These are phyloP conservation scores for Antechinus stuartii DNA, from an alignment of 2,113 vertebrate species.

Conservation along the genomic window DNA sequence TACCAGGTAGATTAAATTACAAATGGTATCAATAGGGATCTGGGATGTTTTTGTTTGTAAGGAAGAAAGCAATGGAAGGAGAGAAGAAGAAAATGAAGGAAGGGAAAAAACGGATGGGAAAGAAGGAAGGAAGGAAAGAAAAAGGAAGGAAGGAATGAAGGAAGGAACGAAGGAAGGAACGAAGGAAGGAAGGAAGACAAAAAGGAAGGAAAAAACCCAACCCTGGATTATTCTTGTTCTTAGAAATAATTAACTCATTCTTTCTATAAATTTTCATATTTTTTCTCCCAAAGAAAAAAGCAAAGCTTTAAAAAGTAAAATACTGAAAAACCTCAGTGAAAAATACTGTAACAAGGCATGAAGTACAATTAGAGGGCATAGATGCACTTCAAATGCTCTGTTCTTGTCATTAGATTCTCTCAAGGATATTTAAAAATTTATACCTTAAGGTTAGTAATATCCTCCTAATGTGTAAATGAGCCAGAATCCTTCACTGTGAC, in stretches of 20 bases:
- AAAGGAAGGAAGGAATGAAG: neutral
- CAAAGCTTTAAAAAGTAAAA: neutral
- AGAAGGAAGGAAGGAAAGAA: neutral
- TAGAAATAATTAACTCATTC: neutral
- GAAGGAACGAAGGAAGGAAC: neutral
- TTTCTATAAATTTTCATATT: conserved; percentile 9
- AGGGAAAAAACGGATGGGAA: neutral
- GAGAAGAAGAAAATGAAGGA: neutral
- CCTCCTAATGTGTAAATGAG: conserved; percentile 41
- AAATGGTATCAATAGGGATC: neutral
- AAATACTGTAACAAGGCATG: conserved; percentile 18
- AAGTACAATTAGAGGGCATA: neutral
- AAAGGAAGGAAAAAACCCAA: neutral
- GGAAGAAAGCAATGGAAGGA: neutral
- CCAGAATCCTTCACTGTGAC: neutral
- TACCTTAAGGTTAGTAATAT: neutral
- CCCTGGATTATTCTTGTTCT: neutral
- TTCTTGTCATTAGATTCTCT: conserved; percentile 31
- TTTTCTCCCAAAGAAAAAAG: neutral
- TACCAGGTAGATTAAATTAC: neutral
- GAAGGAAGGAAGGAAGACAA: neutral
- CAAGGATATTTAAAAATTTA: neutral
- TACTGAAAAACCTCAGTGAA: neutral
- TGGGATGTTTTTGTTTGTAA: neutral
- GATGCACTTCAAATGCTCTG: neutral